Base-by-base conservation (phyloP, 1,140 invertebrate species). In the Harlomillsia oculata region DNA sequence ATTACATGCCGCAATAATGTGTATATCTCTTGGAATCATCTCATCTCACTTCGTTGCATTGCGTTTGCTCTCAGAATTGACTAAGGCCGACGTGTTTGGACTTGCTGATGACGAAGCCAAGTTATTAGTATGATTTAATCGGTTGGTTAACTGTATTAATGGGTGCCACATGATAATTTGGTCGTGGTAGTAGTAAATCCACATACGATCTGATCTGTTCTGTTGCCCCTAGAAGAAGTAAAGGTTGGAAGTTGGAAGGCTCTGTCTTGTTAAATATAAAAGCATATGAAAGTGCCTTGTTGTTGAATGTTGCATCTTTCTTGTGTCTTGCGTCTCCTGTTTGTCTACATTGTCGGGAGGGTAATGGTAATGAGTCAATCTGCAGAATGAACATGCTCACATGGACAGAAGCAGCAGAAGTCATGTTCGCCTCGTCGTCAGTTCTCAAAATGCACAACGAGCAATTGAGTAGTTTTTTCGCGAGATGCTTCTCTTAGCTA, bases 41-140 rank as follows among this genome's bases (percentile, higher is more conserved):
- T n/a, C n/a, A n/a, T n/a, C n/a, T 32, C 45, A 29, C 6, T 21
- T 32, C 45, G 36, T 34, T 34, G n/a, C 34, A 48, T 48, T 48
- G 30, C 45, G 18, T 32, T 18, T 20, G 25, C 23, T 20, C 16
- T 48, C n/a, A 48, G 36, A 48, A 48, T 48, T 21, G 45, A 30
- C 45, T 32, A 48, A 48, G 16, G 29, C 18, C 43, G 29, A 8
- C 8, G n/a, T 32, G 29, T 32, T 48, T 48, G 45, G 29, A 34
- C 23, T 48, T 29, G 45, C 45, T 48, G 26, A 48, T 48, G 30
- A 30, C 25, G 30, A 30, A 32, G 18, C 20, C 30, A 21, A 28
- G 36, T 48, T 48, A 48, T 48, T 32, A 48, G 29, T 48, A 32
- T 48, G 45, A 48, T 32, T 48, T 48, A 48, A 48, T 48, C 45